Base-by-base conservation (phyloP, 2,797 vertebrate species). In the Hyperoplus lanceolatus region DNA sequence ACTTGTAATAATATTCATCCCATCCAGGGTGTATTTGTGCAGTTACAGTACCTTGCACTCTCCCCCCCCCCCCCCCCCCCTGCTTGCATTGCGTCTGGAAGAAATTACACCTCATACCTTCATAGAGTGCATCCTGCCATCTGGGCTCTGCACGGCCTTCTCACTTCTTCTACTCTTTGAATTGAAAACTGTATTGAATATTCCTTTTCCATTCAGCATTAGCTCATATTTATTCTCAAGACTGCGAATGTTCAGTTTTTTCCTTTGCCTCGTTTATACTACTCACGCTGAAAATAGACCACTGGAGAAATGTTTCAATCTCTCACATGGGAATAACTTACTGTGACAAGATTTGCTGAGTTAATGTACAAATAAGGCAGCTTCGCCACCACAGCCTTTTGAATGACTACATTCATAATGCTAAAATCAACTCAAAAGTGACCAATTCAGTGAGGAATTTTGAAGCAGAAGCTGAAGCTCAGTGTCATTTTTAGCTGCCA, bases 71-170 rank as follows among this genome's bases (percentile, higher is more conserved):
- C 60, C 69, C 29, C 29, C 29, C 29, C 29, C 29, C 29, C 1
- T 45, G 50, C 65, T 55, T 53, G 59, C 46, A 67, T 67, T 38
- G 7, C 72, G 87, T 89, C 94, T 96, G 95, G 93, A 90, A 94
- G 91, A 83, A 94, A 93, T 96, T 95, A 93, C 90, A 87, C 66
- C 87, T 29, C 85, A 89, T 92, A 91, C 91, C 83, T 94, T 88
- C 87, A 85, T 92, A 90, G 91, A 29, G 29, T 3, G 3, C 29
- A 88, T 93, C 81, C 85, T 90, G 79, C 90, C 92, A 94, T 93
- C 90, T 94, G 93, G 79, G 59, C 88, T 88, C 87, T 73, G 64
- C 45, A 3, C 65, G 81, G 68, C 56, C 80, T 87, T 90, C 82
- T 90, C 80, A 75, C 63, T 91, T 29, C 75, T 83, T 90, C 84